phyloP scores from a whole-genome alignment of 2,888 invertebrate genomes.

The Danaus chrysippus region DNA sequence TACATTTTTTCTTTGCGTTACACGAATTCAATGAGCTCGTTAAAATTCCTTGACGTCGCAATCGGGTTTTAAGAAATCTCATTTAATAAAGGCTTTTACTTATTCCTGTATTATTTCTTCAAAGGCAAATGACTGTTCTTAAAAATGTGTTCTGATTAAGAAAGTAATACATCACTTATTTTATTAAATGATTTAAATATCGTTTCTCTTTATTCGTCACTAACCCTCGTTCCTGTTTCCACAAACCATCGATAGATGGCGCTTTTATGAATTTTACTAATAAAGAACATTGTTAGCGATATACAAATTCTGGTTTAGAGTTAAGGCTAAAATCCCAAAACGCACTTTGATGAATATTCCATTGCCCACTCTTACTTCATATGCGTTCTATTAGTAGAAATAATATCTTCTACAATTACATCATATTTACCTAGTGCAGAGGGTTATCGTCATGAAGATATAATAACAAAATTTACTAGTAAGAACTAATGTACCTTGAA shows the following conservation, averaged over 20 bases:
- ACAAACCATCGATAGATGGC: not conserved
- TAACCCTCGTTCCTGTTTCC: not conserved
- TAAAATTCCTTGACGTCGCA: slow-evolving; percentile 14
- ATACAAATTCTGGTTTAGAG: not conserved
- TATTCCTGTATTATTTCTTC: slow-evolving; percentile 14
- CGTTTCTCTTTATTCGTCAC: slow-evolving; percentile 6
- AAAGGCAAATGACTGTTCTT: slow-evolving; percentile 63
- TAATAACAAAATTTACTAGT: too few species aligned
- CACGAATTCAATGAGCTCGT: slow-evolving; percentile 16
- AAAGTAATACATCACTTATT: slow-evolving; percentile 77
- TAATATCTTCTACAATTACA: too few species aligned
- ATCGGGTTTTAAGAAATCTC: slow-evolving; percentile 14
- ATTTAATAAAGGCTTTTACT: slow-evolving; percentile 16
- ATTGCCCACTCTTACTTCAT: too few species aligned
- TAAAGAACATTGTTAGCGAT: not conserved
- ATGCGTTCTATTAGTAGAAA: too few species aligned
- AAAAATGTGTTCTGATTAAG: slow-evolving; percentile 70
- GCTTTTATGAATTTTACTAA: not conserved
- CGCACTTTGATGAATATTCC: too few species aligned
- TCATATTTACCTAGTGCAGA: too few species aligned
- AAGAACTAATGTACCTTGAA: too few species aligned
- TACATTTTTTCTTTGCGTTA: slow-evolving; percentile 11
- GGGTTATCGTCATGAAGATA: too few species aligned
- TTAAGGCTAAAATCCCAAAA: not conserved
- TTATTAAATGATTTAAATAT: slow-evolving; percentile 60